Evolutionary conservation across 2,888 invertebrate genomes (phyloP), one percentile per base, ranked within the genome.

Genomic region (Belgica antarctica): DNA sequence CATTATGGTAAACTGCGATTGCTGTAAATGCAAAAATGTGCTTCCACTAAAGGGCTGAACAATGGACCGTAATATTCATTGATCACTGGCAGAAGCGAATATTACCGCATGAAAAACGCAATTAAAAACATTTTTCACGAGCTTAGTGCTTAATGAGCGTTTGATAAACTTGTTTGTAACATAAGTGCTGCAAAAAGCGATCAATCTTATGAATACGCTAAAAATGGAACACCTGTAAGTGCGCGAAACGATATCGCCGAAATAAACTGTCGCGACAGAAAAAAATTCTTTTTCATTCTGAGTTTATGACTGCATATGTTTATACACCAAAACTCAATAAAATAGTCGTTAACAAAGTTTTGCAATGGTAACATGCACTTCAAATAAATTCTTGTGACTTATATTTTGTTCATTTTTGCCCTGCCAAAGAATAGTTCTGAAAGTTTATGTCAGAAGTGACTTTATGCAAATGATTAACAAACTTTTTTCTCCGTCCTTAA

Each of bases 381-480:
- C 5, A 22, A 52, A 52, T 52, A 52, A 52, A 52, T 52, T 22
- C 2, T 19, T 17, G 3, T 52, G 52, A 52, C 8, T 52, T 52
- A 52, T 52, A 19, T 22, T 52, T 22, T 52, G 17, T 3, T 4
- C 2, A 52, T 22, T 22, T 52, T 52, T n/a, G n/a, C n/a, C 52
- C 52, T 52, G n/a, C 12, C 3, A 22, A 52, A 17, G 22, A 52
- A 52, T 52, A 22, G 7, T 52, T 22, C 22, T 52, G 52, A 17
- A n/a, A 41, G 52, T 17, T 12, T n/a, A 52, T 52, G 52, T 8
- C 17, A 22, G 52, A 52, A 52, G 52, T n/a, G 22, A 22, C 5
- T 52, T 52, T 52, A 52, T 52, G 52, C 52, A 52, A 52, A 52
- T 52, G 52, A 52, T 52, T 52, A 22, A 22, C 52, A 22, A 52